Evolutionary conservation across 1,140 invertebrate species (phyloP), one percentile per base, ranked within the genome.

Genomic region (Scylla paramamosain): DNA sequence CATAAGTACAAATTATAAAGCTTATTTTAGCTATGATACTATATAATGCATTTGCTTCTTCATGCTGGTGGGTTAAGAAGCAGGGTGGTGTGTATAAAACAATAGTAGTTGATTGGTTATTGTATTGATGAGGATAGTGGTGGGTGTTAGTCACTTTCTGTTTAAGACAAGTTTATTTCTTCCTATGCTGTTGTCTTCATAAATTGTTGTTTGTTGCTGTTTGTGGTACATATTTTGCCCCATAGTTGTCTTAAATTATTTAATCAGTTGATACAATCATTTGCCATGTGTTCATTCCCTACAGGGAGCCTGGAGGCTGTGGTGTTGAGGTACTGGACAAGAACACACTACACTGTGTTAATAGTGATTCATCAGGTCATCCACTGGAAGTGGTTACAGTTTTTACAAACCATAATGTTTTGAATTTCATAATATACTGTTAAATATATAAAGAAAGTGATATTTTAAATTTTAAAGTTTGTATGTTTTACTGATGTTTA

Each of bases 401-500:
- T 59, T 59, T 12, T 59, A 20, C 52, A 4, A 14, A 20, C 52
- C 10, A 59, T 59, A 59, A 59, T 59, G 52, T 59, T 59, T 59
- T 59, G 2, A 59, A 20, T 59, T 59, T 59, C 16, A 59, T 59
- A 14, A 12, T 1, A 59, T 20, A 77, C 20, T 77, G 6, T 77
- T 77, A n/a, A 16, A 59, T 7, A n/a, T 77, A 77, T 77, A 59
- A 8, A 59, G 10, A 20, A 59, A 59, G 10, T 59, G 52, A 20
- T 59, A 59, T 59, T 59, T 59, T 59, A 12, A 59, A 59, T 59
- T 59, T 59, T 4, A 14, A 59, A 14, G 52, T 59, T 59, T 59
- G 52, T 77, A n/a, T 77, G 67, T n/a, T 77, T n/a, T 77, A n/a
- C 20, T 77, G n/a, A 77, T n/a, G n/a, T 77, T n/a, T 77, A 77